These are phyloP conservation scores for Mesorhabditis spiculigera DNA, from an alignment of 2,888 invertebrate species.

Conservation along the genomic window DNA sequence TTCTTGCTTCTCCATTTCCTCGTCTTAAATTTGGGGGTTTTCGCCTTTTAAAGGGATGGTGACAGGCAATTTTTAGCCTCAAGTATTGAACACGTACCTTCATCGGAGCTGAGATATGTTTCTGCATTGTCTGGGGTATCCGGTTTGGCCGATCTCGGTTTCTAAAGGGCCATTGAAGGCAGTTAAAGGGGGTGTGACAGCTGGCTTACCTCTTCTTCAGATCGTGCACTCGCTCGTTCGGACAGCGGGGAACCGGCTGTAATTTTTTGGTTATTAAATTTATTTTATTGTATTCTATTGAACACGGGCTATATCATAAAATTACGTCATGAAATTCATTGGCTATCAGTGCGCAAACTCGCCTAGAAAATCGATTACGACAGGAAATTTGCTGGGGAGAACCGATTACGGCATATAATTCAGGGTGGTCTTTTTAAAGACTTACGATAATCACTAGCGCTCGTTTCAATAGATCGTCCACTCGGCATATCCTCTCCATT, in stretches of 20 bases:
- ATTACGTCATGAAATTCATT: too few relatives aligned
- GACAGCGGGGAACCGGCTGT: background rate
- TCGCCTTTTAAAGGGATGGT: too few relatives aligned
- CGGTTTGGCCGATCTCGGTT: background rate
- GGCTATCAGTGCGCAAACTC: background rate
- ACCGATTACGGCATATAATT: too few relatives aligned
- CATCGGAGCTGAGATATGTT: background rate
- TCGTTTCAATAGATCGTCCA: background rate
- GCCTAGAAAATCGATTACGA: background rate
- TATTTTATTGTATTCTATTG: too few relatives aligned
- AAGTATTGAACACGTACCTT: background rate
- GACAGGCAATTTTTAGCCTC: too few relatives aligned
- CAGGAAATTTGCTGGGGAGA: too few relatives aligned
- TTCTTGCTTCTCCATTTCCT: too few relatives aligned
- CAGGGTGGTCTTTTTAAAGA: too few relatives aligned
- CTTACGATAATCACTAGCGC: background rate
- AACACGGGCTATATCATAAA: too few relatives aligned
- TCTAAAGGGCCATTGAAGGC: background rate
- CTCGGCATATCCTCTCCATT: conserved; percentile 2
- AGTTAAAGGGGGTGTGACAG: background rate
- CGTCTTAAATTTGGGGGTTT: too few relatives aligned
- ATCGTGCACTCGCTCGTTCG: background rate
- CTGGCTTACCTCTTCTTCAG: background rate
- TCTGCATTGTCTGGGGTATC: background rate
- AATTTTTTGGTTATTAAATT: too few relatives aligned